phyloP scores from a whole-genome alignment of 2,888 invertebrate species.

The Heliconius cydno region DNA sequence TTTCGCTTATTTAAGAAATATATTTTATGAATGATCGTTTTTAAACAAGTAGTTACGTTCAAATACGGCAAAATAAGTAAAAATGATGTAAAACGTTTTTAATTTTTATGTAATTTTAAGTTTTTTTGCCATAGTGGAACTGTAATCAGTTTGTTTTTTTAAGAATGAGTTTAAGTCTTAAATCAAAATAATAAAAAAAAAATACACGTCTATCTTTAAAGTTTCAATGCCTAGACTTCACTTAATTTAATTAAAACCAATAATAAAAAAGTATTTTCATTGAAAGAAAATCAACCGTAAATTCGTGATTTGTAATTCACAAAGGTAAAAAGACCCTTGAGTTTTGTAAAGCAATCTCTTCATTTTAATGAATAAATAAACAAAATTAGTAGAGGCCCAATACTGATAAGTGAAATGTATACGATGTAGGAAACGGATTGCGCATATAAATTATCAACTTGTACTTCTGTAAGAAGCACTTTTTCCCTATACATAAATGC shows the following conservation, averaged over 20 bases:
- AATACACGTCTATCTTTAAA: no score
- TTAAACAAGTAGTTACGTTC: no score
- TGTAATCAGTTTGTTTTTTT: no score
- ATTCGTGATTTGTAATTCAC: slow-evolving; percentile 12
- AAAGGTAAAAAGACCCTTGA: slow-evolving; percentile 17
- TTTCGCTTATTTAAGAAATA: slow-evolving; percentile 9
- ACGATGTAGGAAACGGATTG: slow-evolving; percentile 60
- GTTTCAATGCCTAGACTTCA: not conserved
- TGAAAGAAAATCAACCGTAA: slow-evolving; percentile 15
- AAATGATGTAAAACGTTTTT: no score
- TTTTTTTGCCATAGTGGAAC: no score
- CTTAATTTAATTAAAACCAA: slow-evolving; percentile 11
- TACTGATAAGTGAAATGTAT: slow-evolving; percentile 77
- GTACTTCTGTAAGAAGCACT: slow-evolving; percentile 34
- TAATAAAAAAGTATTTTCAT: not conserved
- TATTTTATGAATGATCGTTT: not conserved
- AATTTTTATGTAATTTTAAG: no score
- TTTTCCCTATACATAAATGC: slow-evolving; percentile 47
- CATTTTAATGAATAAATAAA: slow-evolving; percentile 48
- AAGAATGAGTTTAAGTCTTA: no score
- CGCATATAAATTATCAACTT: slow-evolving; percentile 52
- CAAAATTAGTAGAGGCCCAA: slow-evolving; percentile 67
- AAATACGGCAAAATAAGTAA: no score
- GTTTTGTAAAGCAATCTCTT: slow-evolving; percentile 34
- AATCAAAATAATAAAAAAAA: no score